A percentile compares a stretch with the other conserved stretches of the same genome.
phyloP scores from a whole-genome alignment of 2,888 invertebrate species.

The Epistrophe eligans region DNA sequence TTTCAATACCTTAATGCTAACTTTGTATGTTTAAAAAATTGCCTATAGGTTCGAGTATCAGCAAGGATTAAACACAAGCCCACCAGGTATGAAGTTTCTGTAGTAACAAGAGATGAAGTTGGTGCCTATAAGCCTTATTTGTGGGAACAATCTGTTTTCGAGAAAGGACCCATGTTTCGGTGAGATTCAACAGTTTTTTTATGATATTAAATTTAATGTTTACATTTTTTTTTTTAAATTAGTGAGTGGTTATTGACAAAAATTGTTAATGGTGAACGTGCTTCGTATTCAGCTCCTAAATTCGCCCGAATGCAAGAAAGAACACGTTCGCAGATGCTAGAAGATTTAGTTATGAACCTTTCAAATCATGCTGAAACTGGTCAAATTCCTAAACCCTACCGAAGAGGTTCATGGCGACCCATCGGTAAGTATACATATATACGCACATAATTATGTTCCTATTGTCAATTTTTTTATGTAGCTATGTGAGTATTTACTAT shows the following conservation, averaged over 20 bases:
- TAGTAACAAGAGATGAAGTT: constrained; percentile 96
- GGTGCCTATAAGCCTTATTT: constrained; percentile 97
- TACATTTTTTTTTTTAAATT: constrained; percentile 69
- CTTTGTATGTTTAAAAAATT: too few species aligned
- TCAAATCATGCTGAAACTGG: constrained; percentile 98
- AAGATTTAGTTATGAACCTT: constrained; percentile 96
- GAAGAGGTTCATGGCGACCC: constrained; percentile 96
- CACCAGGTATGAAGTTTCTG: constrained; percentile 95
- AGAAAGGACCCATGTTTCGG: constrained; percentile 97
- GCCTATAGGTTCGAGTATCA: constrained; percentile 90
- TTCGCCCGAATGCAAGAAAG: constrained; percentile 97
- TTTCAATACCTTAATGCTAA: too few species aligned
- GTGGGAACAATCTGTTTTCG: constrained; percentile 97
- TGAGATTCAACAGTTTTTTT: constrained; percentile 78
- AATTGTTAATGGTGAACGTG: constrained; percentile 96
- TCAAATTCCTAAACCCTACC: constrained; percentile 97
- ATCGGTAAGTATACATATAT: constrained; percentile 86
- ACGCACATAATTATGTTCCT: not conserved
- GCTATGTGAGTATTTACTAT: too few species aligned
- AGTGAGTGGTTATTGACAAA: constrained; percentile 96
- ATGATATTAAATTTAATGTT: not conserved
- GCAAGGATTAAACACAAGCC: constrained; percentile 94
- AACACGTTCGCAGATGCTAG: constrained; percentile 96
- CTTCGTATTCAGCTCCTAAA: constrained; percentile 97
- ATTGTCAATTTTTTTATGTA: not conserved